These are phyloP conservation scores for Anarrhichthys ocellatus DNA, from an alignment of 2,113 vertebrate genomes.

Conservation along the genomic window DNA sequence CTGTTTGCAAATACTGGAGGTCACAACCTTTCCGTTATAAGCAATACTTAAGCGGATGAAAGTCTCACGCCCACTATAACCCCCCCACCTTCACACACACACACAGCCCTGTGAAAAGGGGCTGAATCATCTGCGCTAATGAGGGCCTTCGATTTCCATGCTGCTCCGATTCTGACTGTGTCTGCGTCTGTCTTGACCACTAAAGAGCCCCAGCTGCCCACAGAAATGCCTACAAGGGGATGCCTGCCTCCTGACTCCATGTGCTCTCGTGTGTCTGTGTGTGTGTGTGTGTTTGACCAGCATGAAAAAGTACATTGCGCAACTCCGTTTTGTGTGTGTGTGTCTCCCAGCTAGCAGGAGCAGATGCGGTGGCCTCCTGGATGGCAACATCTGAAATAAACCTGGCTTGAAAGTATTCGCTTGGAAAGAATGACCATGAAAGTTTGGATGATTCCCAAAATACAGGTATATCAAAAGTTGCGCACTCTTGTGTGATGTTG, in stretches of 20 bases:
- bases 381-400: constrained; percentile 40
- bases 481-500: constrained; percentile 10
- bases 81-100: background rate
- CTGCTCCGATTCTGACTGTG: constrained; percentile 62
- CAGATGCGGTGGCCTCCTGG: constrained; percentile 24
- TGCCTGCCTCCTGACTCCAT: constrained; percentile 56
- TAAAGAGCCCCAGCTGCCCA: constrained; percentile 67
- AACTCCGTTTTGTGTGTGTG: constrained; percentile 12
- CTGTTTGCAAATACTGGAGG: constrained; percentile 47
- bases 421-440: background rate
- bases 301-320: constrained; percentile 40
- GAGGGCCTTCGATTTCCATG: constrained; percentile 68
- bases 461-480: background rate
- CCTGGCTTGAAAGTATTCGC: constrained; percentile 9
- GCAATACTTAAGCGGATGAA: constrained; percentile 23
- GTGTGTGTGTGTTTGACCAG: constrained; percentile 38
- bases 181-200: constrained; percentile 73
- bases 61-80: constrained; percentile 13
- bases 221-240: constrained; percentile 69
- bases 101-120: constrained; percentile 48
- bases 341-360: constrained; percentile 21
- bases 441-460: constrained; percentile 14
- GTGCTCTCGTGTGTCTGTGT: constrained; percentile 18
- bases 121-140: constrained; percentile 77
- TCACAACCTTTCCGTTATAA: constrained; percentile 54